Base-by-base conservation (phyloP, 2,113 vertebrate species). In the Archilochus colubris region DNA sequence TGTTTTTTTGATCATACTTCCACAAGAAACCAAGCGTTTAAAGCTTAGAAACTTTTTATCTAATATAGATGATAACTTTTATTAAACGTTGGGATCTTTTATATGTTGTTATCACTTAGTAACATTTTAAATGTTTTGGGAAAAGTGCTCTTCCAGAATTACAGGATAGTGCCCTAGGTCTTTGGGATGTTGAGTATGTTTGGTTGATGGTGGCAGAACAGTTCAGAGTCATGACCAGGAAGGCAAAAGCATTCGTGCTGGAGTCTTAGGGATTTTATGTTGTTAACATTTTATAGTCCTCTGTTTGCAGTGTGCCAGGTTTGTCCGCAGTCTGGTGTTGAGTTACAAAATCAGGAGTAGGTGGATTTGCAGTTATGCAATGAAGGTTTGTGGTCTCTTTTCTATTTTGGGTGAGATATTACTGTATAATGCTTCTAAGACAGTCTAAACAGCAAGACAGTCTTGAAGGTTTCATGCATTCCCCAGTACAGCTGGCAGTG, bases 141-240 rank as follows among this genome's bases (percentile, higher is more conserved):
- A 46, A 36, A 44, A 14, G 24, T 7, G 55, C 38, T n/a, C 28
- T 44, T 23, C 55, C 20, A 5, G 10, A 27, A 31, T 28, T 7
- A 6, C 1, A 10, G 74, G 31, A 8, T 22, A 10, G 48, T 31
- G 4, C 21, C 2, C 1, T 0, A 16, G 23, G 31, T 11, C 24
- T 25, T 17, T 2, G 88, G n/a, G 72, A 9, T 51, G 57, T 36
- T 33, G 5, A 3, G 12, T 50, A 3, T 14, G 5, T 58, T 43
- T 21, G 40, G 21, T 27, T 68, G 19, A 2, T 28, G 21, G 50
- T 36, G 54, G 12, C 28, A 36, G n/a, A 33, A 22, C 16, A 14
- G n/a, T 63, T 63, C 27, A 13, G 76, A 24, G 8, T 18, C 0
- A 0, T 51, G 48, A 22, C 23, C 0, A 7, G 16, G 46, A 50